These are phyloP conservation scores for Muschampia plurimacula DNA, from an alignment of 2,888 invertebrate species.

Conservation along the genomic window DNA sequence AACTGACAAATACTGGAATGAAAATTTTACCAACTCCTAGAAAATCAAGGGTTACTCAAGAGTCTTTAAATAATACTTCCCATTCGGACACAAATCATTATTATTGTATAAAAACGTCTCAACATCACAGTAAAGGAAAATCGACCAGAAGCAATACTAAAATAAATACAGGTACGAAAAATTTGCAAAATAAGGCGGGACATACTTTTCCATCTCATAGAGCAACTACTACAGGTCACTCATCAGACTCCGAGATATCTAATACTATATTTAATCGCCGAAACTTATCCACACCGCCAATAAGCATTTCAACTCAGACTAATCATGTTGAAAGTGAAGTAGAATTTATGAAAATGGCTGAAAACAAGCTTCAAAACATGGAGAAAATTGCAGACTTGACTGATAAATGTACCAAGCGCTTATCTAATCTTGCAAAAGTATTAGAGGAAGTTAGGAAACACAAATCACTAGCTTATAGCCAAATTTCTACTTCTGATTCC, in stretches of 20 bases:
- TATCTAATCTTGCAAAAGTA: constrained; percentile 77
- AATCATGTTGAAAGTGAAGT: constrained; percentile 62
- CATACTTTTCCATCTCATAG: constrained; percentile 43
- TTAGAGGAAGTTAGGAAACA: constrained; percentile 79
- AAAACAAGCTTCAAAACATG: constrained; percentile 78
- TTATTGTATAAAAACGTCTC: not conserved
- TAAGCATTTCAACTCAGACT: constrained; percentile 72
- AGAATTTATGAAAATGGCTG: constrained; percentile 71
- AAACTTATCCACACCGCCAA: constrained; percentile 42
- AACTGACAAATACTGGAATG: constrained; percentile 50
- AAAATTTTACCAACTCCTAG: constrained; percentile 47
- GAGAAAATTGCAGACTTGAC: constrained; percentile 80
- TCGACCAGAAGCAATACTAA: constrained; percentile 43
- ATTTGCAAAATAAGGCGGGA: not conserved
- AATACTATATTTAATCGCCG: not conserved
- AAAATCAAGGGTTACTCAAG: constrained; percentile 1
- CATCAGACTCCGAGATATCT: constrained; percentile 54
- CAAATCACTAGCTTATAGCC: constrained; percentile 73
- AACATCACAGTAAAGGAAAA: constrained; percentile 14
- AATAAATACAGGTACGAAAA: constrained; percentile 8
- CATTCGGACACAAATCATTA: constrained; percentile 15
- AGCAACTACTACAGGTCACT: constrained; percentile 44
- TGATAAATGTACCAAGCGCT: constrained; percentile 77
- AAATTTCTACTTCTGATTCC: constrained; percentile 69
- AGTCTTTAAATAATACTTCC: constrained; percentile 18